Conservation (phyloP, 2,888 invertebrate genomes). For the Clusia tigrina region DNA sequence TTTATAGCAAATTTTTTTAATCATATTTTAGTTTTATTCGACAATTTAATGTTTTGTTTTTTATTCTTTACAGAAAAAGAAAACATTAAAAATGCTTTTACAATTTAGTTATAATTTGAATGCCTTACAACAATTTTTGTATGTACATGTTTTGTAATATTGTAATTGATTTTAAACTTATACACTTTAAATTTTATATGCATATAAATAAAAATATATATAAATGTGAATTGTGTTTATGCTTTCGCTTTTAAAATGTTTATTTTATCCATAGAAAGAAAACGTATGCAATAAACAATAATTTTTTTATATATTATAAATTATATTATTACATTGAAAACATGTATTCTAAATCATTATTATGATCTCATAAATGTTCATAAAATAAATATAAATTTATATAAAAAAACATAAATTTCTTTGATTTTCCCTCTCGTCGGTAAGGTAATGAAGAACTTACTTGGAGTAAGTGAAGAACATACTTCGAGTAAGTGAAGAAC, state of each 20-base stretch:
- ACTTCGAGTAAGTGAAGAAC: no score
- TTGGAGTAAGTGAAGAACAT: no score
- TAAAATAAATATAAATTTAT: conserved; percentile 43
- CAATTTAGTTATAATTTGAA: conserved; percentile 42
- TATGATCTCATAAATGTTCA: conserved; percentile 65
- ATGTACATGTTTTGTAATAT: conserved; percentile 36
- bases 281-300: neutral
- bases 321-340: conserved; percentile 20
- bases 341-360: conserved; percentile 39
- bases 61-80: neutral
- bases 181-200: conserved; percentile 28
- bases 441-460: no score
- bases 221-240: conserved; percentile 36
- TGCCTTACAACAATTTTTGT: conserved; percentile 47
- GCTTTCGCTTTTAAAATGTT: no score
- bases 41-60: neutral
- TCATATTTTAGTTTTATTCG: neutral
- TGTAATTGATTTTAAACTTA: conserved; percentile 22
- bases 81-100: conserved; percentile 1
- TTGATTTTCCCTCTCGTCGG: no score
- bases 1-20: neutral
- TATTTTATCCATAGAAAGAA: conserved; percentile 35
- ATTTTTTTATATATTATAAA: conserved; percentile 8
- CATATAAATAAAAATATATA: conserved; percentile 28
- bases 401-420: no score